Evolutionary conservation across 2,888 invertebrate species (phyloP).

Genomic region (Laspeyria flexula): DNA sequence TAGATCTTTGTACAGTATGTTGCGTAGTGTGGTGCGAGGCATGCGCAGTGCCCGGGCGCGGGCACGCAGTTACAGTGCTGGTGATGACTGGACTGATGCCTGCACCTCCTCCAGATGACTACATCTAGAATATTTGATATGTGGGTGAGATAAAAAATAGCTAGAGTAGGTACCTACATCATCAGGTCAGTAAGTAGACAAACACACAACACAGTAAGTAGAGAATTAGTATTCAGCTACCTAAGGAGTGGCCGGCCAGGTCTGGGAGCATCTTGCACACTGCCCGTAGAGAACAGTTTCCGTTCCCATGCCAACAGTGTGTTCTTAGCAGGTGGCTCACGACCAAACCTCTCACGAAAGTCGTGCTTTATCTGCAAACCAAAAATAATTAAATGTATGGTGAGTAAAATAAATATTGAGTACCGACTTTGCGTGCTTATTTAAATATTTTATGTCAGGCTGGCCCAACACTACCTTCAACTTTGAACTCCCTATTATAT

Average conservation of each 20-base stretch:
- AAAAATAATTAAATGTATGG: too few relatives aligned
- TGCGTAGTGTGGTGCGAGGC: constrained; percentile 69
- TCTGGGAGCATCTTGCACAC: constrained; percentile 70
- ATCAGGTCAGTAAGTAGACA: background rate
- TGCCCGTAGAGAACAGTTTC: constrained; percentile 70
- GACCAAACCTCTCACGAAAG: constrained; percentile 69
- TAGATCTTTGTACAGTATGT: constrained; percentile 65
- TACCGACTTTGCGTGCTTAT: too few relatives aligned
- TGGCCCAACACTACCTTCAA: too few relatives aligned
- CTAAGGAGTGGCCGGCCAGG: constrained; percentile 66
- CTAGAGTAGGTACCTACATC: background rate
- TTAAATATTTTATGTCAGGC: too few relatives aligned
- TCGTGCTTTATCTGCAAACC: constrained; percentile 66
- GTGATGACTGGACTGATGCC: constrained; percentile 63
- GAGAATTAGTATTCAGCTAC: constrained; percentile 27
- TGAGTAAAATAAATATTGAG: too few relatives aligned
- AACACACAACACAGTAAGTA: background rate
- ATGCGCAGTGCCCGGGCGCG: constrained; percentile 65
- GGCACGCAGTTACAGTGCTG: constrained; percentile 70
- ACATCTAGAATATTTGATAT: constrained; percentile 24
- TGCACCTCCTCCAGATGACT: constrained; percentile 64
- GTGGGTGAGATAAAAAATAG: background rate
- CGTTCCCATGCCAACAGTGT: constrained; percentile 69
- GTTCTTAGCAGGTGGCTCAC: constrained; percentile 69
- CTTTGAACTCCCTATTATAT: too few relatives aligned